Percentiles rank a stretch among this genome's conserved stretches.
Conservation (phyloP, 2,888 invertebrate genomes). For the Hesperia comma region DNA sequence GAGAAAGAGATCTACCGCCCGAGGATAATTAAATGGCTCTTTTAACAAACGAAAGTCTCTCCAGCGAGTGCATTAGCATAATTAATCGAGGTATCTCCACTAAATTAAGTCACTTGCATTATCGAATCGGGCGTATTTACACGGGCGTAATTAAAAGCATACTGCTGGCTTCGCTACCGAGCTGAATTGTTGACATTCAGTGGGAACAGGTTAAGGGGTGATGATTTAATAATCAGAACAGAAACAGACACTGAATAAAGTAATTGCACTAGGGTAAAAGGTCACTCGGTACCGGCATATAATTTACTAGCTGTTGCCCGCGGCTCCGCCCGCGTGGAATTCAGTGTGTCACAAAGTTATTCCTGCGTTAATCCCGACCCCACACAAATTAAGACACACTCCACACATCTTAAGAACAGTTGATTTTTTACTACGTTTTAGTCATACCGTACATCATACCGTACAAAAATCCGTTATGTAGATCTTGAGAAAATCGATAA, state of each 20-base stretch:
- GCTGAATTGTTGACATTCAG: background rate
- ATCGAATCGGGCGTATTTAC: conserved; percentile 2
- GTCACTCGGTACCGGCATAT: too few relatives aligned
- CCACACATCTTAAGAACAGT: too few relatives aligned
- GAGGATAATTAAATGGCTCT: conserved; percentile 5
- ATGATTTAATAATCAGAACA: background rate
- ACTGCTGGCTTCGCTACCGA: background rate
- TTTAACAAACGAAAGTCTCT: background rate
- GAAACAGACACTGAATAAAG: background rate
- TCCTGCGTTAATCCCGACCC: too few relatives aligned
- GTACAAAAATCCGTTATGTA: too few relatives aligned
- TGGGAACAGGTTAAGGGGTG: background rate
- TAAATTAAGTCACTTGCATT: conserved; percentile 1
- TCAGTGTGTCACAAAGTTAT: too few relatives aligned
- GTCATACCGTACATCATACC: too few relatives aligned
- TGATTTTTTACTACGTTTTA: too few relatives aligned
- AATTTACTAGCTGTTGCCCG: too few relatives aligned
- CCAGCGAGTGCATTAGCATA: conserved; percentile 5
- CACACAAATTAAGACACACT: too few relatives aligned
- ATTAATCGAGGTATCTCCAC: background rate
- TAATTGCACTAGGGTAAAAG: too few relatives aligned
- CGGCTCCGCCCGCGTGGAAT: too few relatives aligned
- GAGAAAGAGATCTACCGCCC: background rate
- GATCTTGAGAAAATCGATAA: too few relatives aligned
- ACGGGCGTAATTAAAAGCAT: conserved; percentile 6